Evolutionary conservation across 2,797 vertebrate genomes (phyloP).

Genomic region (Gymnodraco acuticeps): DNA sequence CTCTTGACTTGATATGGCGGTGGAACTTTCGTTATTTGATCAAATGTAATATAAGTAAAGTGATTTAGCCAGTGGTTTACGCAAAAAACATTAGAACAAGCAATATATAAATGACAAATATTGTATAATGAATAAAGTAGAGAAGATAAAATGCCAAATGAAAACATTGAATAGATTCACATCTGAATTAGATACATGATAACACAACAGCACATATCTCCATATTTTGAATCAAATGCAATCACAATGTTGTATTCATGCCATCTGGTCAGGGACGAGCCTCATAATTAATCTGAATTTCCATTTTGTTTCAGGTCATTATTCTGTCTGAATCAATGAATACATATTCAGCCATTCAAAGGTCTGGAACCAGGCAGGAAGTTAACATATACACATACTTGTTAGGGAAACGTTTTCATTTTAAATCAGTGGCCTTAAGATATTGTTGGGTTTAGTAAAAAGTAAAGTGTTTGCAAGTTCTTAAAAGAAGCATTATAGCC

Average conservation of each 20-base stretch:
- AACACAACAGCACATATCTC: background rate
- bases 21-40: background rate
- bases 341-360: background rate
- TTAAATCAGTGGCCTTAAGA: background rate
- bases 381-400: too few species aligned
- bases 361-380: background rate
- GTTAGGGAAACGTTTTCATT: background rate
- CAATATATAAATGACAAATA: background rate
- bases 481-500: background rate
- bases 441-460: background rate
- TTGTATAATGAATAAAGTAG: background rate
- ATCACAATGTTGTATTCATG: background rate
- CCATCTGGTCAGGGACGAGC: background rate
- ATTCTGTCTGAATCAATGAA: conserved; percentile 4
- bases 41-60: background rate
- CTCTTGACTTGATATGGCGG: background rate
- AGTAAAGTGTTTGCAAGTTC: background rate
- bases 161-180: background rate
- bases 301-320: conserved; percentile 2
- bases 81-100: background rate
- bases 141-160: background rate
- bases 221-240: background rate
- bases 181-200: background rate
- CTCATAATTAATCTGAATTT: conserved; percentile 2
- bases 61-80: background rate